Conservation (phyloP, 2,888 invertebrate species). For the Ametastegia equiseti region DNA sequence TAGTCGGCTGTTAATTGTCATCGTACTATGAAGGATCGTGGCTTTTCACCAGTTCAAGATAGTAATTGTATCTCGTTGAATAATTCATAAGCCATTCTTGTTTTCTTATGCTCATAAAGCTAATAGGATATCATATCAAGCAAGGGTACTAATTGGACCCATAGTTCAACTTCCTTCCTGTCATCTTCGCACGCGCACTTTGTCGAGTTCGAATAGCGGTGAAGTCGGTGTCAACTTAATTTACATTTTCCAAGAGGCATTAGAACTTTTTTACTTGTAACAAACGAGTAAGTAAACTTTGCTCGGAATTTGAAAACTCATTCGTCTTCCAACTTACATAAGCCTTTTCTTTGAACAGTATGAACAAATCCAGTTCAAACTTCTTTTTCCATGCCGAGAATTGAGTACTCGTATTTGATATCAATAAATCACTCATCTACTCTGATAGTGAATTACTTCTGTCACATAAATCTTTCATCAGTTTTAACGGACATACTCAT, state of each 20-base stretch:
- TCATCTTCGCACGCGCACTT: conserved; percentile 29
- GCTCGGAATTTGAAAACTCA: too few relatives aligned
- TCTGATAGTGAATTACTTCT: too few relatives aligned
- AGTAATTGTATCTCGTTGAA: conserved; percentile 5
- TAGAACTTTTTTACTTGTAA: too few relatives aligned
- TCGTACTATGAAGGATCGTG: conserved; percentile 4
- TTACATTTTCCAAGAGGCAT: not conserved
- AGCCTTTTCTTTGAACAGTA: too few relatives aligned
- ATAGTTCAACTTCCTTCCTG: conserved; percentile 23
- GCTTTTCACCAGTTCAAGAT: conserved; percentile 5
- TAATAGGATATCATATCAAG: conserved; percentile 29
- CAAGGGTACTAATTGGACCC: conserved; percentile 26
- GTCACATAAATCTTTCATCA: too few relatives aligned
- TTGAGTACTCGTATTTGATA: too few relatives aligned
- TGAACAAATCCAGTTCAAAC: too few relatives aligned
- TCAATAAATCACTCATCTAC: too few relatives aligned
- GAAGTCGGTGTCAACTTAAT: not conserved
- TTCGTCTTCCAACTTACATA: too few relatives aligned
- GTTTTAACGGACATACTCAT: too few relatives aligned
- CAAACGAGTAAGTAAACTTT: too few relatives aligned
- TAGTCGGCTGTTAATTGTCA: not conserved
- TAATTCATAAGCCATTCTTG: conserved; percentile 17
- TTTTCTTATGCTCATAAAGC: not conserved
- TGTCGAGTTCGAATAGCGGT: conserved; percentile 35
- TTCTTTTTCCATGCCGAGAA: too few relatives aligned